Percentiles rank a stretch among this genome's conserved stretches.
These are phyloP conservation scores for Erythrocebus patas DNA, from an alignment of 2,113 vertebrate genomes.

Conservation along the genomic window DNA sequence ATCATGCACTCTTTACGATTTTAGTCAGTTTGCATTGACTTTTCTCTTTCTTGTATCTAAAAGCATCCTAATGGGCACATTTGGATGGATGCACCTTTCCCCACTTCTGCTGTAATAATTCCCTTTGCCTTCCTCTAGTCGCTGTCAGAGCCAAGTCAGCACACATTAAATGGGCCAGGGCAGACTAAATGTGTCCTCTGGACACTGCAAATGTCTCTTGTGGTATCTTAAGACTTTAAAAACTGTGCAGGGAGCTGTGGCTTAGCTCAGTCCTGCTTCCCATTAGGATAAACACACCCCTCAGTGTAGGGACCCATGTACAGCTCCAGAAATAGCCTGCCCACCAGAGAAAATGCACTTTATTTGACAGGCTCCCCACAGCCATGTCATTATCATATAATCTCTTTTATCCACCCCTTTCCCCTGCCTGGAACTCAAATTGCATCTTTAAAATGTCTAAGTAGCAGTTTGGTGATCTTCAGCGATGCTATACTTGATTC, in stretches of 20 bases:
- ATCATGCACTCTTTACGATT: background rate
- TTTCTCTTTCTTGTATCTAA: background rate
- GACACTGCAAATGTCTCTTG: slow-evolving; percentile 57
- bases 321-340: slow-evolving; percentile 74
- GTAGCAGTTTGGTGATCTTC: slow-evolving; percentile 56
- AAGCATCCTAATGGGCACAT: background rate
- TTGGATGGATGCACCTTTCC: background rate
- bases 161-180: background rate
- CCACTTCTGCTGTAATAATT: background rate
- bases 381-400: slow-evolving; percentile 73
- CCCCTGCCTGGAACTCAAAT: slow-evolving; percentile 64
- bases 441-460: slow-evolving; percentile 75
- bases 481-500: slow-evolving; percentile 24
- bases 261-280: slow-evolving; percentile 38
- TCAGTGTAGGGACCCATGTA: slow-evolving; percentile 24
- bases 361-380: slow-evolving; percentile 64
- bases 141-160: slow-evolving; percentile 57
- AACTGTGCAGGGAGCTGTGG: slow-evolving; percentile 36
- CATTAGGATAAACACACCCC: slow-evolving; percentile 71
- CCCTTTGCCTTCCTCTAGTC: background rate
- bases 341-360: slow-evolving; percentile 67
- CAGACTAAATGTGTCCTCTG: background rate
- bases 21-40: background rate
- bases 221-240: slow-evolving; percentile 47
- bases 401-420: slow-evolving; percentile 75